These are phyloP conservation scores for Thalpophila matura DNA, from an alignment of 2,888 invertebrate species.

Conservation along the genomic window DNA sequence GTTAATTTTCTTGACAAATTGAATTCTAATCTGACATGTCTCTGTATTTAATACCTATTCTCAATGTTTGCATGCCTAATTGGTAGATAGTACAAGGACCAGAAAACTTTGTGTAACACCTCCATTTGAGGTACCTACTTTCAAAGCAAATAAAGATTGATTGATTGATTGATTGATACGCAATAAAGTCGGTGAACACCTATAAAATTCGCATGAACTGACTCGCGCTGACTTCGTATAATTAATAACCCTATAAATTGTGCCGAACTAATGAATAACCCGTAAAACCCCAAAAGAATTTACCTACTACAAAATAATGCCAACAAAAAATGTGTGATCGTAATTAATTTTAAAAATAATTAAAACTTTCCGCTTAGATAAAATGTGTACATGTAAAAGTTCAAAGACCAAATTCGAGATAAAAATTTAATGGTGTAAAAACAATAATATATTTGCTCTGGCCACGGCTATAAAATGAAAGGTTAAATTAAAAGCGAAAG, in stretches of 20 bases:
- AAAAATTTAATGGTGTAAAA: conserved; percentile 25
- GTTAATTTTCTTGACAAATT: no score
- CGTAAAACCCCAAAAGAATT: conserved; percentile 30
- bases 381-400: not conserved
- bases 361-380: not conserved
- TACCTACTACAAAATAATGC: conserved; percentile 10
- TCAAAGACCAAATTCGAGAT: conserved; percentile 33
- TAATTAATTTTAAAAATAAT: conserved; percentile 20
- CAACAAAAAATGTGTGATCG: conserved; percentile 15
- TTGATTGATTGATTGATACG: no score
- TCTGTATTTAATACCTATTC: no score
- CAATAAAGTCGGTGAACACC: conserved; percentile 32
- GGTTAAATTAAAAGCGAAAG: conserved; percentile 44
- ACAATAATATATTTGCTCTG: conserved; percentile 23
- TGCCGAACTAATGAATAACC: conserved; percentile 30
- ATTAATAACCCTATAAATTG: conserved; percentile 39
- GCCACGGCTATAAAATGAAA: conserved; percentile 35
- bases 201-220: conserved; percentile 50
- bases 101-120: no score
- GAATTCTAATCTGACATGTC: no score
- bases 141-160: no score
- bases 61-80: no score
- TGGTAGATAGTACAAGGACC: no score
- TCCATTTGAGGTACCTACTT: no score
- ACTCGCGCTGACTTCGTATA: conserved; percentile 2